These are phyloP conservation scores for Diadumene lineata DNA, from an alignment of 92 coral and sea anemone species.

Conservation along the genomic window DNA sequence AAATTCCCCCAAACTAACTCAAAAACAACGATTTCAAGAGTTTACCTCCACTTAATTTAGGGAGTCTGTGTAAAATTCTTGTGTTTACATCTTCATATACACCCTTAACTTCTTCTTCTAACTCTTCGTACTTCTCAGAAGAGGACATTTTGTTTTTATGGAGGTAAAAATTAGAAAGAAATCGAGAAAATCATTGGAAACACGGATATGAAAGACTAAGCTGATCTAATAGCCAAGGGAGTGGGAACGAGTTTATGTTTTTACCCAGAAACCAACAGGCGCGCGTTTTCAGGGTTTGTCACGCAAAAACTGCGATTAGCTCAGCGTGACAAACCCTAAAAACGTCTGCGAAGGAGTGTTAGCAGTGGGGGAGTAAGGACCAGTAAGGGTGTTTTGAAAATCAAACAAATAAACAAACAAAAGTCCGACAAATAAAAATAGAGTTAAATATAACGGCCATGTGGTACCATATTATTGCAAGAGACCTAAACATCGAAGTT, in stretches of 20 bases:
- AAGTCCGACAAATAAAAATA: too few species aligned
- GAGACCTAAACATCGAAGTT: too few species aligned
- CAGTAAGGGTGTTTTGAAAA: too few species aligned
- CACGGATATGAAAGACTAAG: background rate
- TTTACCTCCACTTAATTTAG: slow-evolving; percentile 86
- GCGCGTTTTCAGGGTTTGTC: too few species aligned
- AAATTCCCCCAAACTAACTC: background rate
- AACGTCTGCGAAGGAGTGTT: too few species aligned
- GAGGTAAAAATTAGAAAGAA: background rate
- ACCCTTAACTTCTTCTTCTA: slow-evolving; percentile 79
- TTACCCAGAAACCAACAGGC: slow-evolving; percentile 17
- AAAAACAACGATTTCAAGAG: background rate
- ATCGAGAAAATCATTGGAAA: background rate
- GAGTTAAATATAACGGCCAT: too few species aligned
- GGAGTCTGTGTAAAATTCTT: slow-evolving; percentile 75
- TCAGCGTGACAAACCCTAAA: too few species aligned
- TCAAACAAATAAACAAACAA: too few species aligned
- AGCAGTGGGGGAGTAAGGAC: too few species aligned
- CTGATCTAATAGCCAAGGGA: background rate
- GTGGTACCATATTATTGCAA: too few species aligned
- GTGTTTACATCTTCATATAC: slow-evolving; percentile 70
- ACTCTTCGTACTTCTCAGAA: slow-evolving; percentile 98
- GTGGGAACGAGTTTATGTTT: slow-evolving; percentile 14
- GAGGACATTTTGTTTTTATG: slow-evolving; percentile 43
- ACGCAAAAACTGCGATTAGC: too few species aligned